phyloP scores from a whole-genome alignment of 2,888 invertebrate genomes.

The Apantesis nais region DNA sequence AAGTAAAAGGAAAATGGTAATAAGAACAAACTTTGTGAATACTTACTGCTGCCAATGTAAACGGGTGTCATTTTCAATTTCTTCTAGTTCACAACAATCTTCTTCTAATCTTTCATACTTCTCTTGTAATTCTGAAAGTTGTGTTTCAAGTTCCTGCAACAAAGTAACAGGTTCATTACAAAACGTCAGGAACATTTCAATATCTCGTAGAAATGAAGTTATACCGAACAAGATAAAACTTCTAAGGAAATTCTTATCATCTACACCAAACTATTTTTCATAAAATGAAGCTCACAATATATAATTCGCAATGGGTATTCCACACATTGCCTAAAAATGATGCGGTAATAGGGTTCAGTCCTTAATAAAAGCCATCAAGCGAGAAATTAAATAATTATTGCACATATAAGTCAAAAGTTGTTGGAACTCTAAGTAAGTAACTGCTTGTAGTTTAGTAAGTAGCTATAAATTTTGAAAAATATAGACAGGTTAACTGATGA shows the following conservation, averaged over 20 bases:
- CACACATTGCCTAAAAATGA: too few species aligned
- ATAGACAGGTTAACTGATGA: too few species aligned
- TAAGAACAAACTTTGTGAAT: slow-evolving; percentile 1
- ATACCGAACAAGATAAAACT: background rate
- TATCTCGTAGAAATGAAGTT: too few species aligned
- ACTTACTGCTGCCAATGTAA: slow-evolving; percentile 86
- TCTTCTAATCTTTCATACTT: slow-evolving; percentile 89
- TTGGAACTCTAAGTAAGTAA: too few species aligned
- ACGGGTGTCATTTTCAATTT: slow-evolving; percentile 91
- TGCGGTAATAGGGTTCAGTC: too few species aligned
- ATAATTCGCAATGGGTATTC: too few species aligned
- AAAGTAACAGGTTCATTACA: slow-evolving; percentile 7
- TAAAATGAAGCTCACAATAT: background rate
- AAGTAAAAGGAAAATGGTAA: background rate
- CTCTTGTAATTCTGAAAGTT: slow-evolving; percentile 85
- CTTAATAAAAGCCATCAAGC: too few species aligned
- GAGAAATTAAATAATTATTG: too few species aligned
- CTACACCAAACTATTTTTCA: background rate
- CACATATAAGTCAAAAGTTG: too few species aligned
- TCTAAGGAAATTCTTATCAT: background rate
- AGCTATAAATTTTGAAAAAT: too few species aligned
- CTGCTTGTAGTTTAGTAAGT: too few species aligned
- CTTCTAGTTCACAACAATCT: slow-evolving; percentile 90
- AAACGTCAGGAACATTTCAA: too few species aligned
- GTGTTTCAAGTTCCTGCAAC: slow-evolving; percentile 80